Evolutionary conservation across 2,797 vertebrate species (phyloP), one percentile per base, ranked within the genome.

Genomic region (Sternarchorhynchus goeldii): DNA sequence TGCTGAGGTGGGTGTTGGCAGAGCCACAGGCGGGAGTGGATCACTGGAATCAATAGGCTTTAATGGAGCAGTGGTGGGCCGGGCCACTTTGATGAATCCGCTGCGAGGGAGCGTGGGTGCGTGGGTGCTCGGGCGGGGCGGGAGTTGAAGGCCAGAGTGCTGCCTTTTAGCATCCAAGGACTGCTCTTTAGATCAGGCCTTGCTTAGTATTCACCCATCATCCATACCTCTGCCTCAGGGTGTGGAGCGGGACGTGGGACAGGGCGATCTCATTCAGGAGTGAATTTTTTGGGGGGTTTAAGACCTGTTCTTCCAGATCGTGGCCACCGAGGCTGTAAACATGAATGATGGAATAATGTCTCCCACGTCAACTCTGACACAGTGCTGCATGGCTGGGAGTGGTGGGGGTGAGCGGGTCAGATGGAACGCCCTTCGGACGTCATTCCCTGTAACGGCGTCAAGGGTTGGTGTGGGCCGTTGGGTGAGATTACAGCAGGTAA

Each of bases 221-320:
- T 92, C 91, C 87, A 88, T 90, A 90, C 86, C 74, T 73, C 79
- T 80, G 75, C 83, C 81, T 86, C 86, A 41, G 5, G 6, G 6
- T 10, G 88, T 90, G 45, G 45, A 88, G 86, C 87, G 86, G 25
- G 85, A 85, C 81, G 88, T 88, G 87, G 85, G 63, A 88, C 92
- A 89, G 83, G 81, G 85, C 84, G 25, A 25, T 25, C 25, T 25
- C 25, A 25, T 25, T 25, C 25, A 25, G 25, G 25, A 25, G 81
- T 25, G 32, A 81, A 31, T 4, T 50, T 73, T 60, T 32, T 56
- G 71, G 65, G 79, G 85, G 87, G 86, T 85, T 88, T 82, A 85
- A 88, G 89, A 88, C 91, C 91, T 90, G 90, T 89, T 92, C 92
- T 90, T 91, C 86, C 88, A 92, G 91, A 91, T 86, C 88, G 88